phyloP scores from a whole-genome alignment of 2,797 vertebrate genomes.

The Enoplosus armatus region DNA sequence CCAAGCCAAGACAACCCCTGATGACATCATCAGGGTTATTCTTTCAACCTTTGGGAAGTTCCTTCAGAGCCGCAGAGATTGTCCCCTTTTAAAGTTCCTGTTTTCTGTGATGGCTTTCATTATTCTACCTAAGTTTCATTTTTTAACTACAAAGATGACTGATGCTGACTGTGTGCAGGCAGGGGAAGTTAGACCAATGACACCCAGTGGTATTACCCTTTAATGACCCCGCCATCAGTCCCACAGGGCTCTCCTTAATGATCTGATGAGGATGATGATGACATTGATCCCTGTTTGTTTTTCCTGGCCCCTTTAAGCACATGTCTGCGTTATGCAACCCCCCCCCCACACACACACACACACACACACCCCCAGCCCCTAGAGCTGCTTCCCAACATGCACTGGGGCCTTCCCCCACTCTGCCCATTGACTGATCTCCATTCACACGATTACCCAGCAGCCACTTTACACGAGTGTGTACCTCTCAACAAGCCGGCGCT shows the following conservation, averaged over 20 bases:
- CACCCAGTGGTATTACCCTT: conserved; percentile 20
- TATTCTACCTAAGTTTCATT: not conserved
- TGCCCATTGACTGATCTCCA: conserved; percentile 82
- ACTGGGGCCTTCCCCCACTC: conserved; percentile 60
- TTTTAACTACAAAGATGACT: not conserved
- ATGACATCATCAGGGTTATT: not conserved
- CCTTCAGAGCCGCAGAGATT: not conserved
- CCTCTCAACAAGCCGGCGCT: conserved; percentile 63
- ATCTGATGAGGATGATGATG: conserved; percentile 60
- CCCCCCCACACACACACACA: too few species aligned
- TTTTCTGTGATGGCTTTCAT: not conserved
- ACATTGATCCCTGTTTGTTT: conserved; percentile 73
- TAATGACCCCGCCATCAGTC: conserved; percentile 36
- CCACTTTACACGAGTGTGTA: conserved; percentile 73
- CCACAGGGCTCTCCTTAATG: conserved; percentile 39
- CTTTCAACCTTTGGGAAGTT: not conserved
- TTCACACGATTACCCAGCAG: conserved; percentile 83
- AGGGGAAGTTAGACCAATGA: not conserved
- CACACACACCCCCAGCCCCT: too few species aligned
- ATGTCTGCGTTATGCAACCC: conserved; percentile 74
- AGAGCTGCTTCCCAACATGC: conserved; percentile 75
- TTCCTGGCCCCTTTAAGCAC: conserved; percentile 59
- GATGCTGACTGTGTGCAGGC: not conserved
- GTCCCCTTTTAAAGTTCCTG: not conserved
- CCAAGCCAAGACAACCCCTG: not conserved